These are phyloP conservation scores for Drosophila anomelani DNA, from an alignment of 2,888 invertebrate genomes.

Conservation along the genomic window DNA sequence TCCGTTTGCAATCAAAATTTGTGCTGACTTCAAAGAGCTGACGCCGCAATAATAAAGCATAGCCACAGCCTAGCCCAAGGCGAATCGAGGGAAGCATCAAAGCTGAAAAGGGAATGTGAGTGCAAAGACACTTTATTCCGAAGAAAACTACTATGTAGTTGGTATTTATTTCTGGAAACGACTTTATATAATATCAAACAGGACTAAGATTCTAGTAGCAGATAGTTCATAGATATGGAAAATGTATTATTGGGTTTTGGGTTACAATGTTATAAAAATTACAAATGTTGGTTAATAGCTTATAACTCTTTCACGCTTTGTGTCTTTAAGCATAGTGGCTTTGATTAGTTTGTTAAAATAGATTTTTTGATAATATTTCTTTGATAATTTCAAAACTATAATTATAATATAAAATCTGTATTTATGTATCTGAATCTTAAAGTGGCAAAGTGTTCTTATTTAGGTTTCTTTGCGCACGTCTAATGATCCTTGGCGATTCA, in stretches of 20 bases:
- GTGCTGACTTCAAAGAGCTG: slow-evolving; percentile 56
- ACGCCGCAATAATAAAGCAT: slow-evolving; percentile 38
- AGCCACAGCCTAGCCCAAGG: slow-evolving; percentile 56
- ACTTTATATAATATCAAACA: background rate
- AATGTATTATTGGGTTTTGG: background rate
- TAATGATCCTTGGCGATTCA: background rate
- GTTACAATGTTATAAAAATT: background rate
- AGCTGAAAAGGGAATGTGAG: slow-evolving; percentile 1
- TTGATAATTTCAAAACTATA: no score
- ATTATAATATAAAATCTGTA: no score
- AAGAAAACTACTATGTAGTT: background rate
- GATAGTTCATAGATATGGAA: no score
- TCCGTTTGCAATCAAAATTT: slow-evolving; percentile 46
- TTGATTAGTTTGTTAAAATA: background rate
- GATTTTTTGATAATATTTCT: background rate
- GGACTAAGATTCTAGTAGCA: background rate
- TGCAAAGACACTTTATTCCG: background rate
- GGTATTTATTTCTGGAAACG: background rate
- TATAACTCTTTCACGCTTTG: no score
- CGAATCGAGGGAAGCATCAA: slow-evolving; percentile 39
- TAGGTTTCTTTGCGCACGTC: background rate
- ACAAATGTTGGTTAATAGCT: background rate
- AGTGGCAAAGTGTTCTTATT: background rate
- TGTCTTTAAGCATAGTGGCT: background rate
- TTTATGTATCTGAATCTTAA: background rate